These are phyloP conservation scores for Abrostola triplasia DNA, from an alignment of 2,888 invertebrate genomes.

Conservation along the genomic window DNA sequence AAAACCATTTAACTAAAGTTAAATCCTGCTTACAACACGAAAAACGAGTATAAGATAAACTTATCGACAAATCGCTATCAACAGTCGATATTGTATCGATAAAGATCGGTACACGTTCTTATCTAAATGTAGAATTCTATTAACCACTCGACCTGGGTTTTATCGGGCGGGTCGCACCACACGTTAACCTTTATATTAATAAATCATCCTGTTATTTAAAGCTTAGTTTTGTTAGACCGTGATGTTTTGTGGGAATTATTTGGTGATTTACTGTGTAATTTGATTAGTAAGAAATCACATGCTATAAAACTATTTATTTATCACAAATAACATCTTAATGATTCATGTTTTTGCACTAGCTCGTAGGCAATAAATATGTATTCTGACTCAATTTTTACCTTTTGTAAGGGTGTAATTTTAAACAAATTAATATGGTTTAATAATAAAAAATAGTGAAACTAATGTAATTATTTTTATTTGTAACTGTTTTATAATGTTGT, in stretches of 20 bases:
- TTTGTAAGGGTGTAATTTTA: no score
- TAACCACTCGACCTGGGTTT: slow-evolving; percentile 28
- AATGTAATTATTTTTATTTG: no score
- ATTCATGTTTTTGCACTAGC: no score
- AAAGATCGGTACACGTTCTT: slow-evolving; percentile 34
- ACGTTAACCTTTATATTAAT: slow-evolving; percentile 47
- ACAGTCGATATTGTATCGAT: slow-evolving; percentile 13
- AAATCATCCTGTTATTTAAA: slow-evolving; percentile 44
- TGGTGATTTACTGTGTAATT: slow-evolving; percentile 18
- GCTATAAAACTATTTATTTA: no score
- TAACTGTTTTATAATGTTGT: no score
- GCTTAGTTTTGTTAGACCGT: slow-evolving; percentile 37
- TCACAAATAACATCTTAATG: no score
- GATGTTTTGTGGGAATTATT: slow-evolving; percentile 26
- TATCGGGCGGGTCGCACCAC: slow-evolving; percentile 30
- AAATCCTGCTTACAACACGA: slow-evolving; percentile 4
- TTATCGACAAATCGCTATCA: slow-evolving; percentile 30
- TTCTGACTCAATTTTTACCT: no score
- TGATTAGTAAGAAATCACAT: no score
- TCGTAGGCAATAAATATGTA: no score
- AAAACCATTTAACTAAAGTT: no score
- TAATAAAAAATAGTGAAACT: no score
- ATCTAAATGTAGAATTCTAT: slow-evolving; percentile 44
- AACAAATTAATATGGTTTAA: no score
- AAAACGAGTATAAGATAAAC: slow-evolving; percentile 16